Evolutionary conservation across 1,140 invertebrate genomes (phyloP).

Genomic region (Leptopilina boulardi): DNA sequence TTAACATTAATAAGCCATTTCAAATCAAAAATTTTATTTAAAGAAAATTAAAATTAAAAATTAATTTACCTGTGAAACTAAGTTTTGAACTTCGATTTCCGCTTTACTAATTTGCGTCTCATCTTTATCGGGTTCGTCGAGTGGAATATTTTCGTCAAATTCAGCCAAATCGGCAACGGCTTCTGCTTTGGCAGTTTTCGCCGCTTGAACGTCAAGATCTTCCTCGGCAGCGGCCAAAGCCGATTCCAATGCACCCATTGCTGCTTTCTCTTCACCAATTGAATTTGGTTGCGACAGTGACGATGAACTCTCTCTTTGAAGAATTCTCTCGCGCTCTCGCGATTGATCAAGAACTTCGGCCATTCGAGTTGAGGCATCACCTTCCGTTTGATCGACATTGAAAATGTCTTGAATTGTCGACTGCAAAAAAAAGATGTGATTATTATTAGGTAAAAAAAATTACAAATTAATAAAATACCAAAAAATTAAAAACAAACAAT

Average conservation of each 20-base stretch:
- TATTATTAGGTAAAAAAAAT: background rate
- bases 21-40: slow-evolving; percentile 6
- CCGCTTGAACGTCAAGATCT: slow-evolving; percentile 94
- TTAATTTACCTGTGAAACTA: slow-evolving; percentile 88
- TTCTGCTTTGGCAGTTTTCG: slow-evolving; percentile 92
- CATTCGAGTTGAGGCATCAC: slow-evolving; percentile 80
- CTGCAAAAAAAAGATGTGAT: slow-evolving; percentile 71
- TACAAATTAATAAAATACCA: too few relatives aligned
- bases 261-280: slow-evolving; percentile 78
- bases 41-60: slow-evolving; percentile 23
- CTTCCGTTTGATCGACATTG: slow-evolving; percentile 82
- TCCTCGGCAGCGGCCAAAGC: slow-evolving; percentile 95
- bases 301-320: slow-evolving; percentile 64
- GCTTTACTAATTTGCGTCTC: slow-evolving; percentile 85
- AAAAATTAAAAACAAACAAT: too few relatives aligned
- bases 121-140: slow-evolving; percentile 82
- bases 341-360: slow-evolving; percentile 79
- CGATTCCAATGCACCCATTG: slow-evolving; percentile 84
- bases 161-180: slow-evolving; percentile 95
- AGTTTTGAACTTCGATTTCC: slow-evolving; percentile 87
- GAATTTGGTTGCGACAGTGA: slow-evolving; percentile 47
- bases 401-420: slow-evolving; percentile 96
- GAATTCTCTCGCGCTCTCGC: slow-evolving; percentile 69
- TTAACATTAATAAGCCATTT: background rate
- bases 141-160: slow-evolving; percentile 97